A percentile compares a stretch with the other conserved stretches of the same genome.
Conservation (phyloP, 2,888 invertebrate genomes). For the Bruchidius siliquastri region DNA sequence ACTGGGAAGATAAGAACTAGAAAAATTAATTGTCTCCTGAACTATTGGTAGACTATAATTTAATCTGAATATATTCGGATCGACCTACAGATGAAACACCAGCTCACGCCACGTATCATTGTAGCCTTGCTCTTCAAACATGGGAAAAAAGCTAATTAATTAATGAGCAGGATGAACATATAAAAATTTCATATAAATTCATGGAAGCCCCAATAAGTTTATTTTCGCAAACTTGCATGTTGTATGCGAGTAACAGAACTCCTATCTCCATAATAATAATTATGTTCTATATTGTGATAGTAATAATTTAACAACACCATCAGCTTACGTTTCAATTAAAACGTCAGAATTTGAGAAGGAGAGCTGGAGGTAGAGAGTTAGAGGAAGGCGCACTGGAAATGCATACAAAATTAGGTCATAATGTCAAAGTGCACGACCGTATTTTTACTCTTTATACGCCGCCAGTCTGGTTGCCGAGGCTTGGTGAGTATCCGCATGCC, state of each 20-base stretch:
- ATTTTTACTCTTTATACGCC: not conserved
- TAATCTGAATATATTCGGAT: too few relatives aligned
- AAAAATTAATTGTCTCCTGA: too few relatives aligned
- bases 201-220: too few relatives aligned
- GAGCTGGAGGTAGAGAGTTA: not conserved
- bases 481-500: slow-evolving; percentile 3
- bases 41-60: too few relatives aligned
- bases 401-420: not conserved
- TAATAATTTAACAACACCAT: not conserved
- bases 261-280: not conserved
- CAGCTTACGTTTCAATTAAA: not conserved
- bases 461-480: slow-evolving; percentile 1
- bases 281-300: not conserved
- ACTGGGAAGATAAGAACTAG: too few relatives aligned
- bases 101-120: too few relatives aligned
- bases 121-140: too few relatives aligned
- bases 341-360: not conserved
- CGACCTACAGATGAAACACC: too few relatives aligned
- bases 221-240: not conserved
- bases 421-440: not conserved
- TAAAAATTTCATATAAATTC: too few relatives aligned
- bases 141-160: too few relatives aligned
- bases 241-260: not conserved
- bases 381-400: not conserved
- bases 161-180: too few relatives aligned